Percentiles rank a stretch among this genome's conserved stretches.
These are phyloP conservation scores for Thaleichthys pacificus DNA, from an alignment of 2,797 vertebrate genomes.

Conservation along the genomic window DNA sequence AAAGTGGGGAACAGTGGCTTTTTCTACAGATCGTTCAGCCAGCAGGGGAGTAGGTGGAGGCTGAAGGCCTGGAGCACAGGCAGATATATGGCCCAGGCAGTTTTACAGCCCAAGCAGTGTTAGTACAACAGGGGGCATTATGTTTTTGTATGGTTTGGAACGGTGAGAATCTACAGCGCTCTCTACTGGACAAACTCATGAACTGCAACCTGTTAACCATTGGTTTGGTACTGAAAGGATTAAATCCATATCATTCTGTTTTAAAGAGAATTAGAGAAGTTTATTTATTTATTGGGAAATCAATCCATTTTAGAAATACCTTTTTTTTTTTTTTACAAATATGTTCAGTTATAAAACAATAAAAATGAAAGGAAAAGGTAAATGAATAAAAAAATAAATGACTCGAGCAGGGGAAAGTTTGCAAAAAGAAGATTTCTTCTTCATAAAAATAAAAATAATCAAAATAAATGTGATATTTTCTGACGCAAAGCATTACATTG, in stretches of 20 bases:
- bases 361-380: constrained; percentile 54
- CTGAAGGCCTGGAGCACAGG: neutral
- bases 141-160: neutral
- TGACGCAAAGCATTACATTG: constrained; percentile 44
- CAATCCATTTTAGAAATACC: constrained; percentile 55
- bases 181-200: constrained; percentile 44
- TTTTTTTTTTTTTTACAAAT: constrained; percentile 20
- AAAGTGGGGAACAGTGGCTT: too few species aligned
- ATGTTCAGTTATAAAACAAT: constrained; percentile 59
- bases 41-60: too few species aligned
- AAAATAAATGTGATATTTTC: constrained; percentile 41
- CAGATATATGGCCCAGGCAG: neutral
- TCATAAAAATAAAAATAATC: constrained; percentile 58
- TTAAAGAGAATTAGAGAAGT: constrained; percentile 62
- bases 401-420: constrained; percentile 60
- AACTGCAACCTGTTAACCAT: neutral
- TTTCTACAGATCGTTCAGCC: too few species aligned
- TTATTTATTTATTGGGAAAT: constrained; percentile 62
- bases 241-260: neutral
- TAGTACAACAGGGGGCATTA: constrained; percentile 42
- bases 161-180: constrained; percentile 16
- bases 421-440: constrained; percentile 35
- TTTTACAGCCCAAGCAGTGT: constrained; percentile 2
- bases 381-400: constrained; percentile 65
- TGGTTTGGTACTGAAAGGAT: neutral